Evolutionary conservation across 2,113 vertebrate genomes (phyloP).

Genomic region (Malurus alboscapulatus): DNA sequence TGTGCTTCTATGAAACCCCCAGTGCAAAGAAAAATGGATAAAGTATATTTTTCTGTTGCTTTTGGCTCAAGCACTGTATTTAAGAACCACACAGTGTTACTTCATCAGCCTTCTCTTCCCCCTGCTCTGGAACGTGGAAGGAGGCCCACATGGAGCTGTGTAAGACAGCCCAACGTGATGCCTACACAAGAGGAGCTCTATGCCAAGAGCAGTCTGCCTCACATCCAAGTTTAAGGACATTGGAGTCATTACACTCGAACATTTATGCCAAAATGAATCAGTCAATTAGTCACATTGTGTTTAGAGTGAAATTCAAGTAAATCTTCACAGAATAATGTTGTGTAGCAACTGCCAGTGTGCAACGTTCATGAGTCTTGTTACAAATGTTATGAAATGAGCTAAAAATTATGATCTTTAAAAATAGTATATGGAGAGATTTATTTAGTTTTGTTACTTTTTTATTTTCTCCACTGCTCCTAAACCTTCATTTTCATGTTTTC

Average conservation of each 20-base stretch:
- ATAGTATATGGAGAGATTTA: not conserved
- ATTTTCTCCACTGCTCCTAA: not conserved
- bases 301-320: not conserved
- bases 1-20: not conserved
- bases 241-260: not conserved
- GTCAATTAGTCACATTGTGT: constrained; percentile 1
- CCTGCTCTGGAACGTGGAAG: not conserved
- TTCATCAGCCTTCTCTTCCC: not conserved
- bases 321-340: not conserved
- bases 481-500: not conserved
- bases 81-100: not conserved
- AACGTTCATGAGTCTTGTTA: not conserved
- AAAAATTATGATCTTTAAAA: not conserved
- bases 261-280: not conserved
- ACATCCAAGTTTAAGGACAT: not conserved
- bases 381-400: not conserved
- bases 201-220: not conserved
- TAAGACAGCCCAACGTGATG: not conserved
- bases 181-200: not conserved
- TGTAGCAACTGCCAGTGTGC: not conserved
- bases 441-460: not conserved
- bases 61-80: not conserved
- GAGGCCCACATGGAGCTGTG: not conserved
- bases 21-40: not conserved
- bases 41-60: not conserved